Percentiles rank a stretch among this genome's conserved stretches.
Evolutionary conservation across 2,797 vertebrate genomes (phyloP).

Genomic region (Pangasius larnaudii): DNA sequence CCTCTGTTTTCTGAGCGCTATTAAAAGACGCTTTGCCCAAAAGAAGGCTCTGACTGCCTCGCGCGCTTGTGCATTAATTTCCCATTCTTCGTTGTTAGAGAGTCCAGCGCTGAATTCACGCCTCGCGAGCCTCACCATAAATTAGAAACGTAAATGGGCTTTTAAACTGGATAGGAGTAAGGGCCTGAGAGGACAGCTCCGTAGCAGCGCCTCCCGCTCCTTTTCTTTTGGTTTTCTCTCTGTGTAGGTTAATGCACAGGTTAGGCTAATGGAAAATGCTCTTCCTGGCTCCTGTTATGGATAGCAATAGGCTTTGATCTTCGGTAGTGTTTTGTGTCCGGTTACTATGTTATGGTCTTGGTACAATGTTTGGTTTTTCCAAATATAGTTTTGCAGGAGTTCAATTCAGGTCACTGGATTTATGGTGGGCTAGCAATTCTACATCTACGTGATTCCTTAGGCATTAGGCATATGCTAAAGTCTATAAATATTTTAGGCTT

Average conservation of each 20-base stretch:
- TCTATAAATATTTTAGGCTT: background rate
- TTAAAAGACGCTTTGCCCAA: conserved; percentile 99
- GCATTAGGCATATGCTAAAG: background rate
- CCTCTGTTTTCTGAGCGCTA: conserved; percentile 85
- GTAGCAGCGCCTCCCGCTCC: conserved; percentile 82
- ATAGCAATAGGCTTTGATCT: background rate
- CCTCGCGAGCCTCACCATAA: conserved; percentile 91
- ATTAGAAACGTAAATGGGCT: conserved; percentile 90
- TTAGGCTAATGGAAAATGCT: background rate
- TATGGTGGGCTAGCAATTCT: background rate
- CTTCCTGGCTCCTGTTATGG: background rate
- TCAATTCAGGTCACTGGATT: background rate
- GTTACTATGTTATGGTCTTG: background rate
- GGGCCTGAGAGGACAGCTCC: conserved; percentile 85
- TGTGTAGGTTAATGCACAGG: background rate
- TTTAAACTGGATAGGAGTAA: conserved; percentile 82
- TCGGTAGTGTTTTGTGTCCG: background rate
- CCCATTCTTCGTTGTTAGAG: conserved; percentile 99
- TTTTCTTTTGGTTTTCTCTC: background rate
- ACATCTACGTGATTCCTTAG: background rate
- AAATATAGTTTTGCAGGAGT: background rate
- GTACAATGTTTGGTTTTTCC: background rate
- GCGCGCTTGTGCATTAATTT: conserved; percentile 98
- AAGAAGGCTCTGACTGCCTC: conserved; percentile 98
- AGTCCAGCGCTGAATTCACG: conserved; percentile 92